Evolutionary conservation across 2,113 vertebrate species (phyloP), one percentile per base, ranked within the genome.

Genomic region (Mixornis gularis): DNA sequence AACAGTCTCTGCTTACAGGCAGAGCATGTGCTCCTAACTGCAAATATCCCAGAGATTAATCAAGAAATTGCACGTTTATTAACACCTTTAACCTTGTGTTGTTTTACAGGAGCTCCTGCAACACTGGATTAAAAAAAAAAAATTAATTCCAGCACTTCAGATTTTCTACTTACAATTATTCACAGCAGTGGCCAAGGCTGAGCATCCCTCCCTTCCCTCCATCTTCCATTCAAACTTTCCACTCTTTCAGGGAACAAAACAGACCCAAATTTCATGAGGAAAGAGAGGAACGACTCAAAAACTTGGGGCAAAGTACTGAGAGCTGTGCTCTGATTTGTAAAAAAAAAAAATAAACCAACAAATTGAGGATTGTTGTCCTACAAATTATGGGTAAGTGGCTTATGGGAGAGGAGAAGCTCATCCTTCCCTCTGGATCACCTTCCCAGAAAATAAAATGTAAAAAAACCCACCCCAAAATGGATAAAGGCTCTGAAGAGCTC

Each of bases 211-310:
- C 17, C 12, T 66, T 48, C 53, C 8, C 53, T 68, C 87, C 87
- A 3, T 60, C 69, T 2, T 79, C 90, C 1, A 7, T 19, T 88
- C 93, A 1, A 76, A 60, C 62, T 88, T 95, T 5, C 84, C 92
- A 6, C 93, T 95, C 30, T 94, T 96, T 9, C 96, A 97, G 97
- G 97, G 97, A 96, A 96, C 9, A 36, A 70, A 63, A 3, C 0
- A 68, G 9, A 34, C 12, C 2, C 30, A 10, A 4, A 7, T n/a
- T 80, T 34, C 16, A 8, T 10, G 20, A 48, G 21, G 27, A 16
- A 16, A 22, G 10, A 41, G 6, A 0, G 48, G 21, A 49, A 60
- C 40, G 9, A 6, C 13, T 34, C 46, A 10, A 36, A 55, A 24
- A 29, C 6, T 8, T 25, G 4, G 27, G 56, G 48, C 7, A 53